A percentile compares a stretch with the other conserved stretches of the same genome.
Conservation (phyloP, 2,113 vertebrate species). For the Thomomys bottae region DNA sequence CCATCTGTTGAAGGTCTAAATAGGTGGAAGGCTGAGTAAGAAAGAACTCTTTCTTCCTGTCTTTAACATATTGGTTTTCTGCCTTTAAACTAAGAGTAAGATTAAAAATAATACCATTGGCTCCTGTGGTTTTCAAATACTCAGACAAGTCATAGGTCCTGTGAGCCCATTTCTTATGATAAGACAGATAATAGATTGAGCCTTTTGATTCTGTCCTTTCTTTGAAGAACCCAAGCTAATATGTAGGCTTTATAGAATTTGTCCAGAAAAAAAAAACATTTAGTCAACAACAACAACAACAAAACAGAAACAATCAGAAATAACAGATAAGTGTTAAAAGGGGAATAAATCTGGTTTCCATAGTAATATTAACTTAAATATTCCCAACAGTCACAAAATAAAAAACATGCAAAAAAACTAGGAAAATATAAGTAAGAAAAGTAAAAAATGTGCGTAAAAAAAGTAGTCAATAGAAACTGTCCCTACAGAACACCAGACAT, state of each 20-base stretch:
- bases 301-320: neutral
- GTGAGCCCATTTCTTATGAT: neutral
- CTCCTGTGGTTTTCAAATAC: neutral
- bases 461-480: neutral
- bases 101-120: neutral
- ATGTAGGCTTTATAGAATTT: neutral
- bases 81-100: neutral
- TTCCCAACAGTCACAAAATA: neutral
- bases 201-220: neutral
- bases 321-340: neutral
- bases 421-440: neutral
- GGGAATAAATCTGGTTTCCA: neutral
- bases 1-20: neutral
- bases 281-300: neutral
- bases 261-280: slow-evolving; percentile 5
- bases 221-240: neutral
- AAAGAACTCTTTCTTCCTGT: neutral
- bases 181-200: neutral
- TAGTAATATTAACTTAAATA: neutral
- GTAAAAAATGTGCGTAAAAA: no score
- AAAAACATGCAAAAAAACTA: neutral
- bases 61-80: neutral
- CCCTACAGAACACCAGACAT: neutral
- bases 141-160: neutral
- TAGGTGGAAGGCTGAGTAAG: neutral